Percentiles rank a stretch among this genome's conserved stretches.
These are phyloP conservation scores for Dascillus cervinus DNA, from an alignment of 2,888 invertebrate species.

Conservation along the genomic window DNA sequence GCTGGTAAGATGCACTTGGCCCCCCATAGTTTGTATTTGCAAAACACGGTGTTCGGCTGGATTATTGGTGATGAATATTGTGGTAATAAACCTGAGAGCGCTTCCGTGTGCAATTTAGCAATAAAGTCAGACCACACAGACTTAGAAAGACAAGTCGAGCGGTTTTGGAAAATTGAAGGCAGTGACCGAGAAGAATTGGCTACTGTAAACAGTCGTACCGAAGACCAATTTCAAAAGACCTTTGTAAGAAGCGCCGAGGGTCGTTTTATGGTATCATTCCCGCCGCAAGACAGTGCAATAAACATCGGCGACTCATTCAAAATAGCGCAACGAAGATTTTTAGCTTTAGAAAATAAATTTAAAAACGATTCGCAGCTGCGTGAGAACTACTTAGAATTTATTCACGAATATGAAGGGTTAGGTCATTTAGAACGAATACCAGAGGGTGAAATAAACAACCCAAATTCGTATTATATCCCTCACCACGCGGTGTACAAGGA, in stretches of 20 bases:
- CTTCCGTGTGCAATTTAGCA: no score
- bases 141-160: constrained; percentile 5
- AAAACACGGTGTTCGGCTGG: no score
- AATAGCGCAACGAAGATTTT: constrained; percentile 12
- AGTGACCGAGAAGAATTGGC: constrained; percentile 1
- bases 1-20: no score
- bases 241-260: constrained; percentile 7
- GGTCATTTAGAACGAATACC: constrained; percentile 16
- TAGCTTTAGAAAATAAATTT: constrained; percentile 15
- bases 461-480: constrained; percentile 16
- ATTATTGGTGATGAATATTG: no score
- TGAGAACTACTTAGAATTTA: constrained; percentile 16
- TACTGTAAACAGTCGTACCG: constrained; percentile 13
- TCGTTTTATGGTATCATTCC: constrained; percentile 15
- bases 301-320: constrained; percentile 6
- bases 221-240: constrained; percentile 15
- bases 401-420: constrained; percentile 17
- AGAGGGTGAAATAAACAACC: not conserved
- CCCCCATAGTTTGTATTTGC: no score
- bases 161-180: constrained; percentile 18
- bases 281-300: constrained; percentile 11
- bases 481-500: constrained; percentile 15
- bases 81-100: no score
- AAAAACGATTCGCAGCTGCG: constrained; percentile 9
- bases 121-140: no score